Percentiles rank a stretch among this genome's conserved stretches.
phyloP scores from a whole-genome alignment of 2,888 invertebrate genomes.

The Conchocele bisecta region DNA sequence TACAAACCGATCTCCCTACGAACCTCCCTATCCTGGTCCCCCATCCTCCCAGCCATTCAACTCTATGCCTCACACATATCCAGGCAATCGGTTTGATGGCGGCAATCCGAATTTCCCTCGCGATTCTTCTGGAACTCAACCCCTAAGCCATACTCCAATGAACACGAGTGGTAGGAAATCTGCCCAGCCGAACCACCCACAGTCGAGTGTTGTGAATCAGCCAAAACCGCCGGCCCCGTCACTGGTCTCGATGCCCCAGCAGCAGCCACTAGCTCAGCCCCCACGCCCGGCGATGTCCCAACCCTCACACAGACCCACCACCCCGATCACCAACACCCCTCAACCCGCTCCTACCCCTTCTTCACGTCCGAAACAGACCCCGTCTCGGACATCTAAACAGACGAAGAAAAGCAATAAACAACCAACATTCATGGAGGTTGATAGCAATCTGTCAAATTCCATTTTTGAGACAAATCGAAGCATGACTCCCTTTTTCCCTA shows the following conservation, averaged over 20 bases:
- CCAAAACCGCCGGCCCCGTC: conserved; percentile 59
- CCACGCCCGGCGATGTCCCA: conserved; percentile 48
- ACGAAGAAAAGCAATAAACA: conserved; percentile 58
- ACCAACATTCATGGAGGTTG: conserved; percentile 71
- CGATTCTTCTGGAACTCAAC: conserved; percentile 63
- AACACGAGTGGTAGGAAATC: conserved; percentile 64
- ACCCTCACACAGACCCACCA: conserved; percentile 57
- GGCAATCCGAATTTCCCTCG: conserved; percentile 45
- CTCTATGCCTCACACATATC: conserved; percentile 49
- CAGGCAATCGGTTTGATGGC: conserved; percentile 59
- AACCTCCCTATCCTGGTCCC: conserved; percentile 57
- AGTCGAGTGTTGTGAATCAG: conserved; percentile 61
- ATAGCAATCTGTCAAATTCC: conserved; percentile 64
- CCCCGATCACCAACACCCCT: conserved; percentile 49
- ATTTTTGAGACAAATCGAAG: conserved; percentile 68
- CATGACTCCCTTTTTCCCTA: conserved; percentile 78
- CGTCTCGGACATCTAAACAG: conserved; percentile 38
- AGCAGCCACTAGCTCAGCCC: conserved; percentile 37
- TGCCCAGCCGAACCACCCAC: conserved; percentile 56
- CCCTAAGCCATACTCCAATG: conserved; percentile 66
- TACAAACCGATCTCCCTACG: conserved; percentile 59
- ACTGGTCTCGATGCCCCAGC: conserved; percentile 53
- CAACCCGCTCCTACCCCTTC: conserved; percentile 57
- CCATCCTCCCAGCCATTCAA: conserved; percentile 60
- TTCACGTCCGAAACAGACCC: conserved; percentile 49